These are phyloP conservation scores for Ceramica pisi DNA, from an alignment of 2,888 invertebrate genomes.

Conservation along the genomic window DNA sequence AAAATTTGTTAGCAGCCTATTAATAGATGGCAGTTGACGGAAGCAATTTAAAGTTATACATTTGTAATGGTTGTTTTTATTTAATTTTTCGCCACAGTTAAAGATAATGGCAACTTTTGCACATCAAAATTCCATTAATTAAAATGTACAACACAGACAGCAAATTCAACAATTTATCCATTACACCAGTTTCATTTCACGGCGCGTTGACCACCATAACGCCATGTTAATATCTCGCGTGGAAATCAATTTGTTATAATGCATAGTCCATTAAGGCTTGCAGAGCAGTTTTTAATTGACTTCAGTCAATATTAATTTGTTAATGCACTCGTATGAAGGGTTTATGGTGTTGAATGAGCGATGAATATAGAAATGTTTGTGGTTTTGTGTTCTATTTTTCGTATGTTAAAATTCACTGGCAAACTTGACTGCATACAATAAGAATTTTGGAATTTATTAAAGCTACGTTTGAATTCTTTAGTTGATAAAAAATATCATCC, in stretches of 20 bases:
- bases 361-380: not conserved
- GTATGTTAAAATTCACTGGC: not conserved
- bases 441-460: no score
- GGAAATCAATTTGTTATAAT: conserved; percentile 40
- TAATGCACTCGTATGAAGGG: not conserved
- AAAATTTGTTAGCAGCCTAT: no score
- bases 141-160: not conserved
- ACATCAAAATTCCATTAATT: no score
- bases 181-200: conserved; percentile 29
- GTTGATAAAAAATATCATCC: no score
- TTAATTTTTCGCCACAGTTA: no score
- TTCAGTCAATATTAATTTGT: conserved; percentile 28
- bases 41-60: no score
- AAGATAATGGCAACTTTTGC: no score
- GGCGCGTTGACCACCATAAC: not conserved
- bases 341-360: not conserved
- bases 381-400: not conserved
- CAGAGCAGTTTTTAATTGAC: conserved; percentile 27
- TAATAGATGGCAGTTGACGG: no score
- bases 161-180: conserved; percentile 6
- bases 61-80: no score
- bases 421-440: no score
- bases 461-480: no score
- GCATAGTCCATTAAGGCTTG: conserved; percentile 13
- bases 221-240: conserved; percentile 12